Conservation (phyloP, 2,797 vertebrate genomes). For the Notolepis coatsorum region DNA sequence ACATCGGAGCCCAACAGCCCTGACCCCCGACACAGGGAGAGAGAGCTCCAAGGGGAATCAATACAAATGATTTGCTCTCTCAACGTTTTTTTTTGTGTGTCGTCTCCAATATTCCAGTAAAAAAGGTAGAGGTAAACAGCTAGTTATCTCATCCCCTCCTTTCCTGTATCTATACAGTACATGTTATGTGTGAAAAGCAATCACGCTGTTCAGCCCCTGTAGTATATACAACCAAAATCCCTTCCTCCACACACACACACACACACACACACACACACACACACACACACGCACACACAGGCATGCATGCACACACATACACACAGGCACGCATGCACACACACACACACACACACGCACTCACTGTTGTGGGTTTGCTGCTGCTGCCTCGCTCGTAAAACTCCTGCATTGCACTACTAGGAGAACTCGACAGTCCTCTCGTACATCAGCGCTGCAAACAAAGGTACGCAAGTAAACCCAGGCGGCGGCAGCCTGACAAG, state of each 20-base stretch:
- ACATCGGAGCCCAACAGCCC: slow-evolving; percentile 33
- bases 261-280: slow-evolving; percentile 16
- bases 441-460: background rate
- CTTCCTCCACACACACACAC: background rate
- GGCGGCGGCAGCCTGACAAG: slow-evolving; percentile 51
- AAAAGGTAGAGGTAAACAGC: slow-evolving; percentile 10
- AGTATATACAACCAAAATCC: background rate
- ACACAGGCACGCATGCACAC: slow-evolving; percentile 17
- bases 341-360: slow-evolving; percentile 27
- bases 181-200: background rate
- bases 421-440: slow-evolving; percentile 46
- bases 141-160: background rate
- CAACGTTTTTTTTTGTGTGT: slow-evolving; percentile 30
- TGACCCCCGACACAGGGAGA: slow-evolving; percentile 32
- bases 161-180: background rate
- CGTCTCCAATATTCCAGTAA: slow-evolving; percentile 42
- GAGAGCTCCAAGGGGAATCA: slow-evolving; percentile 39
- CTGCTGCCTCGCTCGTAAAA: slow-evolving; percentile 61
- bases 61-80: slow-evolving; percentile 52
- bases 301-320: background rate
- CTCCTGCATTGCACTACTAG: slow-evolving; percentile 73
- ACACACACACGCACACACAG: slow-evolving; percentile 9
- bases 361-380: slow-evolving; percentile 18
- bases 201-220: background rate
- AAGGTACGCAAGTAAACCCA: slow-evolving; percentile 19